Conservation (phyloP, 2,113 vertebrate species). For the Dromas ardeola region DNA sequence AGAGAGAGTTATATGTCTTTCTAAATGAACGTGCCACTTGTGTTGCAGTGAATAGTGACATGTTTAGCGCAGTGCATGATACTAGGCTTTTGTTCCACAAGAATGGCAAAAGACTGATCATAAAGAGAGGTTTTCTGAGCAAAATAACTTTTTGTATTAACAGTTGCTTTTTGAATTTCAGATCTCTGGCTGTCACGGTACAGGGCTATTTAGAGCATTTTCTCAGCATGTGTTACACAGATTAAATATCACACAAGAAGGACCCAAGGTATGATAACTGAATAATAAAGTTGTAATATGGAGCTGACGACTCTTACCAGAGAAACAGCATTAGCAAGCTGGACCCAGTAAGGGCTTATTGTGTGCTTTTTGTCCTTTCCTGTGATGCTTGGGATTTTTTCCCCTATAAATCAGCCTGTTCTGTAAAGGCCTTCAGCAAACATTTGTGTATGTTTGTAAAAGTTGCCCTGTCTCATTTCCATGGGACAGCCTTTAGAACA, state of each 20-base stretch:
- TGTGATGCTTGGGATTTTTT: background rate
- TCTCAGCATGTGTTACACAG: constrained; percentile 94
- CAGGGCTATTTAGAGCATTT: constrained; percentile 92
- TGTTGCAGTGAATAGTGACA: background rate
- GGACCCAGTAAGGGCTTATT: background rate
- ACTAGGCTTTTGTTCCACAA: background rate
- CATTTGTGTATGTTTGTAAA: background rate
- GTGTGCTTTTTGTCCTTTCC: background rate
- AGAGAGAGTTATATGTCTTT: background rate
- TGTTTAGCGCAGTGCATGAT: background rate
- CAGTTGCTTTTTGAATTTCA: constrained; percentile 63
- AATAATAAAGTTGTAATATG: background rate
- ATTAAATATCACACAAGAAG: constrained; percentile 83
- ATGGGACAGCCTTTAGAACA: background rate
- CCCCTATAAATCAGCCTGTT: background rate
- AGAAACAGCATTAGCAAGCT: background rate
- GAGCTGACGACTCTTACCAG: background rate
- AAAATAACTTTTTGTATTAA: background rate
- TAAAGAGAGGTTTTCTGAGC: background rate
- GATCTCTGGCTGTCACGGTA: constrained; percentile 89
- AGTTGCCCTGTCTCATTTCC: background rate
- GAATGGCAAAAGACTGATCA: background rate
- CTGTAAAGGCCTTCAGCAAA: background rate
- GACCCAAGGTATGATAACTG: constrained; percentile 81
- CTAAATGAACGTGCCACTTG: background rate